Base-by-base conservation (phyloP, 2,888 invertebrate genomes). In the Plagodis dolabraria region DNA sequence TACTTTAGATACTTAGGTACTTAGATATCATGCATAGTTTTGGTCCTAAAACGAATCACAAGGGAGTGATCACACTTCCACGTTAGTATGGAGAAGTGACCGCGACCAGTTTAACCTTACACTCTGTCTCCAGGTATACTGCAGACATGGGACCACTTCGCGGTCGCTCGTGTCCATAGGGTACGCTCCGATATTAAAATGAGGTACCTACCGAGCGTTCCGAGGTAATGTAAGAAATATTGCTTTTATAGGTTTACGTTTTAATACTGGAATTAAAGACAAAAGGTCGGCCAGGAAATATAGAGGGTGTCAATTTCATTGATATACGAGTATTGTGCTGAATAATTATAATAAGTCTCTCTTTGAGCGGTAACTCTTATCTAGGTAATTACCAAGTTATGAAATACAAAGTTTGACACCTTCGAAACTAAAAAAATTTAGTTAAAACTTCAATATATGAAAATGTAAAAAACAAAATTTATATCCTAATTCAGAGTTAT, bases 181-280 rank as follows among this genome's bases (percentile, higher is more conserved):
- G 75, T 69, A 73, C 73, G 67, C 65, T 67, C 67, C 62, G 70
- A 74, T 75, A 77, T 76, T 73, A 72, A 77, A 79, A 71, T 74
- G 71, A 74, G 63, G 66, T 73, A 72, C 63, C 55, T 55, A 57
- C 60, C 62, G 57, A 44, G 53, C 49, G 12, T 48, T 8, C 10
- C 40, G 10, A 10, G 60, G 62, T 65, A 58, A 74, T 71, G 69
- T 72, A 72, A 68, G 65, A 71, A 70, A 69, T 67, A 74, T 70
- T 67, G 69, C 66, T 65, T 60, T 70, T 65, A 66, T 68, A 71
- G 62, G 64, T 56, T 53, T 63, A 62, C 63, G 55, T 57, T 69
- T 69, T 64, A 69, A 65, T 65, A 35, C 42, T 62, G 54, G 54
- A 52, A 54, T 60, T 62, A 65, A 44, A 60, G 55, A 60, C 60